Percentiles rank a stretch among this genome's conserved stretches.
These are phyloP conservation scores for Wasmannia auropunctata DNA, from an alignment of 1,140 invertebrate genomes.

Conservation along the genomic window DNA sequence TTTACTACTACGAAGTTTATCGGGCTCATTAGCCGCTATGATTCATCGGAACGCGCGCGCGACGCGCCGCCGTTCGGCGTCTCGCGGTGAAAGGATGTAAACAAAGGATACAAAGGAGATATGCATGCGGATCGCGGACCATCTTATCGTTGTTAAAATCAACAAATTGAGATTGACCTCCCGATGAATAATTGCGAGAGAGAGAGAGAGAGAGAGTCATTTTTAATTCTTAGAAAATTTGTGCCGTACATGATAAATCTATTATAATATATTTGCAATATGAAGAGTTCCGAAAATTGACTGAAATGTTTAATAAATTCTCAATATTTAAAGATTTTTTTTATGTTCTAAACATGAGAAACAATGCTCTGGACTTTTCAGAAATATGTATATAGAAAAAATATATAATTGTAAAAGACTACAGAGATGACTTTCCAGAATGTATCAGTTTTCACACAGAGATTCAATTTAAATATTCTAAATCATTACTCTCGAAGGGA, in stretches of 20 bases:
- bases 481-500: background rate
- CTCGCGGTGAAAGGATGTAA: constrained; percentile 45
- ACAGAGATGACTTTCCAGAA: background rate
- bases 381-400: background rate
- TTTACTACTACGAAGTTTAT: constrained; percentile 41
- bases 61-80: background rate
- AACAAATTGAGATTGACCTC: background rate
- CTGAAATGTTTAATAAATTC: background rate
- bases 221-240: background rate
- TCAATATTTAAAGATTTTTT: background rate
- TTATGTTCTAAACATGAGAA: background rate
- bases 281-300: background rate
- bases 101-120: constrained; percentile 26
- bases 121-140: background rate
- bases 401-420: background rate
- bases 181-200: background rate
- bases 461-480: background rate
- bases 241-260: background rate
- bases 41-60: constrained; percentile 32
- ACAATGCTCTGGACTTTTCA: background rate
- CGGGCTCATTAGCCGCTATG: constrained; percentile 52
- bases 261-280: background rate
- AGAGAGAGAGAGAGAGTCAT: too few species aligned
- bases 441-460: background rate
- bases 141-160: constrained; percentile 20